Evolutionary conservation across 2,113 vertebrate species (phyloP).

Genomic region (Zosterops lateralis): DNA sequence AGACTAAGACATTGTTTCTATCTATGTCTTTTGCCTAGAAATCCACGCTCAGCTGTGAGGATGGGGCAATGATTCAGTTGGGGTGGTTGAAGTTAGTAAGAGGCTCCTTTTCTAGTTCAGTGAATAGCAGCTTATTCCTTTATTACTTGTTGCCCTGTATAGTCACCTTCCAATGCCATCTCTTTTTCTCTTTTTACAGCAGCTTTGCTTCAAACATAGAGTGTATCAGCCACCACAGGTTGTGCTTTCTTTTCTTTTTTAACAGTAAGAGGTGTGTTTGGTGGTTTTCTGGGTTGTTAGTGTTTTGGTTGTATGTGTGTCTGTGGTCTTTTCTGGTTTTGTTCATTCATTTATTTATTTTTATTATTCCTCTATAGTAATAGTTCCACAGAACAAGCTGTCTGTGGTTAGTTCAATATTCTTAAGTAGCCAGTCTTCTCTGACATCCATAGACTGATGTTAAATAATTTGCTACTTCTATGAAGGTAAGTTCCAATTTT

Average conservation of each 20-base stretch:
- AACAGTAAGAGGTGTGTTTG: not conserved
- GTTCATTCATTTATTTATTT: not conserved
- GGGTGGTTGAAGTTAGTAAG: not conserved
- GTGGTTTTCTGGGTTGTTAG: not conserved
- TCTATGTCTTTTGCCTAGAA: not conserved
- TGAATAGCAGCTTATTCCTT: not conserved
- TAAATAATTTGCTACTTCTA: not conserved
- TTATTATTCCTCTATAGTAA: not conserved
- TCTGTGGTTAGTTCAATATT: not conserved
- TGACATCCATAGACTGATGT: not conserved
- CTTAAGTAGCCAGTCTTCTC: not conserved
- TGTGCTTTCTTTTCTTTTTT: not conserved
- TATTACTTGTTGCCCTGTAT: not conserved
- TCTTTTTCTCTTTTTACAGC: not conserved
- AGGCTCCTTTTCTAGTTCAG: not conserved
- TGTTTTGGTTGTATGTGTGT: accelerated
- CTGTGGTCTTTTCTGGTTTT: not conserved
- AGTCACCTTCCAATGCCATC: not conserved
- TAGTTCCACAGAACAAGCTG: not conserved
- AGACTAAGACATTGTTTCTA: not conserved
- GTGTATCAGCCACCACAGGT: not conserved
- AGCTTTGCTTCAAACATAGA: not conserved
- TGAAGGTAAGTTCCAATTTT: not conserved
- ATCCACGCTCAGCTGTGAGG: not conserved
- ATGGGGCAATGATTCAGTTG: not conserved